These are phyloP conservation scores for Phorcus lineatus DNA, from an alignment of 2,888 invertebrate genomes.

Conservation along the genomic window DNA sequence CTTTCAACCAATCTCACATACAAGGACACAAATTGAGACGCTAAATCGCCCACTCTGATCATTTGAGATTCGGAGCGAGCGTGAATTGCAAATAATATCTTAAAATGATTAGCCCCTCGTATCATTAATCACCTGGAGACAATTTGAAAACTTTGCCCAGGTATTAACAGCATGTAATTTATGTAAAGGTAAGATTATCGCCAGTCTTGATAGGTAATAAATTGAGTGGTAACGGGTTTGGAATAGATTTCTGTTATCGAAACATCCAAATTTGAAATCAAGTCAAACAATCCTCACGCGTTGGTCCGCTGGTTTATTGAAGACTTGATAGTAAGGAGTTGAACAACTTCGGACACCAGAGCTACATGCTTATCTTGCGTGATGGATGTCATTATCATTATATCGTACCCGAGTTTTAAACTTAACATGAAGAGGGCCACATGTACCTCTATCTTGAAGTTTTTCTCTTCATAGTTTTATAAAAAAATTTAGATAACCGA, in stretches of 20 bases:
- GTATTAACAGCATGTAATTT: not conserved
- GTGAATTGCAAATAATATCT: conserved; percentile 15
- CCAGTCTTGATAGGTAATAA: conserved; percentile 12
- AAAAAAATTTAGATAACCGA: too few species aligned
- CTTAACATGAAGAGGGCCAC: too few species aligned
- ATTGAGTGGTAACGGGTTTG: not conserved
- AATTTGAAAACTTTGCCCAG: not conserved
- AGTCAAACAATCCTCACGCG: not conserved
- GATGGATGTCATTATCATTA: too few species aligned
- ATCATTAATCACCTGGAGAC: not conserved
- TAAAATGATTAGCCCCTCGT: conserved; percentile 3
- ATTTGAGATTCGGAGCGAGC: not conserved
- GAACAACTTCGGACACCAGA: too few species aligned
- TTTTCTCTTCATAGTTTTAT: too few species aligned
- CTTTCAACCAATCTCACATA: not conserved
- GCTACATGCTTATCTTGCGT: too few species aligned
- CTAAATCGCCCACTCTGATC: not conserved
- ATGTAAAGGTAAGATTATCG: not conserved
- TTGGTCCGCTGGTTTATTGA: too few species aligned
- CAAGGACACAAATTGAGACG: not conserved
- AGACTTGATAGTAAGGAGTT: too few species aligned
- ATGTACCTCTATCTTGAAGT: too few species aligned
- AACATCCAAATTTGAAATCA: conserved; percentile 16
- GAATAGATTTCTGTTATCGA: not conserved
- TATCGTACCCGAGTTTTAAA: too few species aligned